Percentiles rank a stretch among this genome's conserved stretches.
These are phyloP conservation scores for Watsonalla cultraria DNA, from an alignment of 2,888 invertebrate species.

Conservation along the genomic window DNA sequence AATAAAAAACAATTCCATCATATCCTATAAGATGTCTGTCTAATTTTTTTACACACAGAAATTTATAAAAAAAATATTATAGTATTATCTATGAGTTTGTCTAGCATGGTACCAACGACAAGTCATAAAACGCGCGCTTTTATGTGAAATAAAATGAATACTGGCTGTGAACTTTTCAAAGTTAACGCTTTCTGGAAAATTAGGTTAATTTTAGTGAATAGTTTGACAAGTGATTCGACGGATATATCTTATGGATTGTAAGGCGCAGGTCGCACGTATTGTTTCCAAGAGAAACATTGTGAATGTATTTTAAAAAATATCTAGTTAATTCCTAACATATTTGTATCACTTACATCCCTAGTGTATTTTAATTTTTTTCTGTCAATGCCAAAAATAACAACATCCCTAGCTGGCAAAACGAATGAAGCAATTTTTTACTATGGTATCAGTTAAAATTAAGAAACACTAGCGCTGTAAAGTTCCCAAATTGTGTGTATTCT, in stretches of 20 bases:
- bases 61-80: no score
- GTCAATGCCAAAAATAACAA: no score
- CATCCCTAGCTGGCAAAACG: no score
- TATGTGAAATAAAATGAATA: conserved; percentile 26
- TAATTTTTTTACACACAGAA: no score
- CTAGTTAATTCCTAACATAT: neutral
- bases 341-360: neutral
- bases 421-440: no score
- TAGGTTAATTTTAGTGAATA: conserved; percentile 17
- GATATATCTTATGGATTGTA: conserved; percentile 17
- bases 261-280: conserved; percentile 59
- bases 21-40: no score
- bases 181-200: conserved; percentile 15
- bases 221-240: conserved; percentile 15
- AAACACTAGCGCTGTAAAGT: no score
- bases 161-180: conserved; percentile 49
- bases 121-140: conserved; percentile 21
- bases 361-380: neutral
- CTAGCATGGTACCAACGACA: conserved; percentile 22
- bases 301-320: conserved; percentile 25
- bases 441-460: no score
- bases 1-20: neutral
- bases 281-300: conserved; percentile 30
- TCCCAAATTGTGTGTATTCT: neutral
- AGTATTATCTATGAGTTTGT: conserved; percentile 10